Conservation (phyloP, 2,113 vertebrate species). For the Mormyrus lacerda region DNA sequence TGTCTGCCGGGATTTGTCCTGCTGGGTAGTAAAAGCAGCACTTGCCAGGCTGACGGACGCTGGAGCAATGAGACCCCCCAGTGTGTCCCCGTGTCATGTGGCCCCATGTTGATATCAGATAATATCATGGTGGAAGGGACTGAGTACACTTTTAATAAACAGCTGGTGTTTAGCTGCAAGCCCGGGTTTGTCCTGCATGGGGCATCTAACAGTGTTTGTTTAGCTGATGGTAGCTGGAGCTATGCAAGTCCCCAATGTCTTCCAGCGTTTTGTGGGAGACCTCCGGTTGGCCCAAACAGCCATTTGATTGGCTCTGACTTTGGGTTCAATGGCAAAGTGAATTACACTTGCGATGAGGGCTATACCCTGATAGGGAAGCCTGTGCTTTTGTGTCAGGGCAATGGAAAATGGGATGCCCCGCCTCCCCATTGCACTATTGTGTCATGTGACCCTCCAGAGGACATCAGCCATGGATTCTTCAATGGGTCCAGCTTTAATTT, state of each 20-base stretch:
- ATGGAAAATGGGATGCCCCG: constrained; percentile 76
- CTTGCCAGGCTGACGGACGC: constrained; percentile 67
- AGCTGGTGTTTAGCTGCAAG: constrained; percentile 64
- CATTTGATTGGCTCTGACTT: constrained; percentile 64
- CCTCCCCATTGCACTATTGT: constrained; percentile 69
- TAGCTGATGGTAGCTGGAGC: constrained; percentile 81
- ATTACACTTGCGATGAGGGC: constrained; percentile 74
- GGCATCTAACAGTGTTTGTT: constrained; percentile 64
- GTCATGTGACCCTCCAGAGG: constrained; percentile 77
- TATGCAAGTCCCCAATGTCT: constrained; percentile 61
- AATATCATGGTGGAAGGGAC: constrained; percentile 64
- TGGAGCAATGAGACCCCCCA: constrained; percentile 75
- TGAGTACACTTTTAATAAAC: constrained; percentile 64
- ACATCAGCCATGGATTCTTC: constrained; percentile 79
- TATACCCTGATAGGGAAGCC: constrained; percentile 64
- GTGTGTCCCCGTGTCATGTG: constrained; percentile 76
- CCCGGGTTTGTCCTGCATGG: constrained; percentile 75
- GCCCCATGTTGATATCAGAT: constrained; percentile 56
- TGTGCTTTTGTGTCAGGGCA: constrained; percentile 61
- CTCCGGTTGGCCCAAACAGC: constrained; percentile 56
- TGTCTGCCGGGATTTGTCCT: constrained; percentile 76
- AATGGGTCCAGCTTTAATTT: constrained; percentile 79
- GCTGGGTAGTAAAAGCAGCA: constrained; percentile 62
- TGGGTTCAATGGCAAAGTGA: constrained; percentile 63
- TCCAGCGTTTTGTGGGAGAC: constrained; percentile 64